Base-by-base conservation (phyloP, 2,113 vertebrate species). In the Jaculus jaculus region DNA sequence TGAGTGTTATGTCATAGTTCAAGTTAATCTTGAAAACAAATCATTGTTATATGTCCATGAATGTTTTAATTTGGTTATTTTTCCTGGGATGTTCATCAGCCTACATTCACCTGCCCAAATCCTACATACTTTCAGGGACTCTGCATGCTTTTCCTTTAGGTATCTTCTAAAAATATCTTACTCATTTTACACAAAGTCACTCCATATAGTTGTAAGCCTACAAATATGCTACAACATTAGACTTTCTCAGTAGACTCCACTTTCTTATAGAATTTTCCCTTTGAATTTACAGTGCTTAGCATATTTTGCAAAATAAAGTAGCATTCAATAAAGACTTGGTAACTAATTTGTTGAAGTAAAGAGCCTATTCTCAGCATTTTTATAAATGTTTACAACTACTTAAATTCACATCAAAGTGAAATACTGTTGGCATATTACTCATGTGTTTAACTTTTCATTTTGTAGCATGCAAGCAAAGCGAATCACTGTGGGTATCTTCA, bases 401-500 rank as follows among this genome's bases (percentile, higher is more conserved):
- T 39, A 81, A 85, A 71, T 39, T 81, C 79, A 91, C 84, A 80
- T 61, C 4, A 42, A 68, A 65, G 28, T 84, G 20, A 74, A 51
- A 16, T 69, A 63, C 80, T 47, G 13, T 74, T 74, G 24, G 30
- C 32, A 74, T 58, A 17, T 37, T 69, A 69, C 5, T 23, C 30
- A 72, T 87, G 21, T 63, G 58, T 63, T 91, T 82, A 71, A 47
- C 17, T 63, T 83, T 78, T 65, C 39, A 83, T 71, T 82, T 87
- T 69, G 34, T 71, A 81, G 39, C 1, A 0, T 51, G 13, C 17
- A 65, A 63, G 23, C 13, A 73, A 61, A 74, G 18, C 15, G 7
- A 84, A 71, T 85, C 68, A 54, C 37, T 91, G 7, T 5, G 42
- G 32, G 80, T 42, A 68, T 69, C 30, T 32, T 15, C 26, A 71